Percentiles rank a stretch among this genome's conserved stretches.
These are phyloP conservation scores for Conopomorpha cramerella DNA, from an alignment of 1,140 invertebrate species.

Conservation along the genomic window DNA sequence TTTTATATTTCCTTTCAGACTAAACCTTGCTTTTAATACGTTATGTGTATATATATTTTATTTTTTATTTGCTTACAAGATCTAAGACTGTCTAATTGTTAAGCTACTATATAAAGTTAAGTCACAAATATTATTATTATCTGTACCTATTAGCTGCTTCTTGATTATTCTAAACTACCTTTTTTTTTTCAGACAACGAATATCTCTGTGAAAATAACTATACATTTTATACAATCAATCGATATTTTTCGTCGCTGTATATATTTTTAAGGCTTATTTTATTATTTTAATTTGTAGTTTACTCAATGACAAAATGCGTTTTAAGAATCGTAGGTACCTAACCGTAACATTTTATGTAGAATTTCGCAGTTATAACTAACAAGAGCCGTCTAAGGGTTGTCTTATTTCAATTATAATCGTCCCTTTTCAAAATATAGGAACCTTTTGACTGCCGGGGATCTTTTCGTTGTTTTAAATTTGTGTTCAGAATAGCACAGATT, in stretches of 20 bases:
- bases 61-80: constrained; percentile 22
- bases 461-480: no score
- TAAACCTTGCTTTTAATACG: no score
- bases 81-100: constrained; percentile 54
- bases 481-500: no score
- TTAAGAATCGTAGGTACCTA: no score
- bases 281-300: constrained; percentile 8
- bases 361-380: no score
- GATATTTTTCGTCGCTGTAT: constrained; percentile 1
- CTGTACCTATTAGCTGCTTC: neutral
- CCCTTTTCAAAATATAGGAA: no score
- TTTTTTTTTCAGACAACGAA: constrained; percentile 45
- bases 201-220: constrained; percentile 31
- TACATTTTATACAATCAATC: constrained; percentile 8
- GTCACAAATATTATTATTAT: constrained; percentile 32
- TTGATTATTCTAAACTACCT: constrained; percentile 34
- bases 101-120: constrained; percentile 51
- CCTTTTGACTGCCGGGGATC: no score
- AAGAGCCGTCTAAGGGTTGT: no score
- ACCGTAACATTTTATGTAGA: no score
- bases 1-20: no score
- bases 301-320: constrained; percentile 16
- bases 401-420: no score
- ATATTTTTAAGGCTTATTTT: constrained; percentile 12
- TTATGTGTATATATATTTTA: constrained; percentile 26